Percentiles rank a stretch among this genome's conserved stretches.
phyloP scores from a whole-genome alignment of 2,888 invertebrate genomes.

The Bhutanitis thaidina region DNA sequence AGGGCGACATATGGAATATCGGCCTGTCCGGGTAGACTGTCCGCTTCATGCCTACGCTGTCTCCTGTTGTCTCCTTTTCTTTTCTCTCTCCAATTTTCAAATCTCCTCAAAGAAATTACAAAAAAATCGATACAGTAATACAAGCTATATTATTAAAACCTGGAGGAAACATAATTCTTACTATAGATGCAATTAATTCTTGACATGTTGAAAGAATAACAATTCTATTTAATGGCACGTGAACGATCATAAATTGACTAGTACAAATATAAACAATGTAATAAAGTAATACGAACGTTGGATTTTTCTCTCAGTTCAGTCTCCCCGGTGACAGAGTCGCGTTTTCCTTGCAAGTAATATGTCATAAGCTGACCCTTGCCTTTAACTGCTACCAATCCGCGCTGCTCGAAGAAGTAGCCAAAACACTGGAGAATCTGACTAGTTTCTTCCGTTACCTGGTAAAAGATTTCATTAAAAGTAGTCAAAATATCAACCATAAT shows the following conservation, averaged over 20 bases:
- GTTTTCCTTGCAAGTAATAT: slow-evolving; percentile 89
- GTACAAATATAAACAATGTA: too few species aligned
- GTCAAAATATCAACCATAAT: too few species aligned
- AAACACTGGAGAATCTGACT: slow-evolving; percentile 92
- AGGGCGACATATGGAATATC: slow-evolving; percentile 48
- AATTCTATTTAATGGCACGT: too few species aligned
- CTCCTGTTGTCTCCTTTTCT: too few species aligned
- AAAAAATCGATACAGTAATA: too few species aligned
- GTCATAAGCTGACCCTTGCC: slow-evolving; percentile 98
- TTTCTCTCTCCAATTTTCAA: too few species aligned
- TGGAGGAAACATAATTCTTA: too few species aligned
- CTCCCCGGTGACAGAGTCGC: slow-evolving; percentile 36
- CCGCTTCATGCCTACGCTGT: slow-evolving; percentile 32
- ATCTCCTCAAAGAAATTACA: too few species aligned
- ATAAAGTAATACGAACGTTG: slow-evolving; percentile 34
- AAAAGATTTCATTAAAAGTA: neutral
- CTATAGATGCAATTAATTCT: too few species aligned
- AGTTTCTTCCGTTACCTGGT: slow-evolving; percentile 96
- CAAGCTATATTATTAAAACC: too few species aligned
- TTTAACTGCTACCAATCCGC: slow-evolving; percentile 96
- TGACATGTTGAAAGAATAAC: too few species aligned
- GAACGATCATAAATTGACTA: too few species aligned
- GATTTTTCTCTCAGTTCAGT: slow-evolving; percentile 32
- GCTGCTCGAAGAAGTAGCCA: slow-evolving; percentile 95
- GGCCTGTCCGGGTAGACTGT: slow-evolving; percentile 77